These are phyloP conservation scores for Cacoxenus indagator DNA, from an alignment of 2,888 invertebrate genomes.

Conservation along the genomic window DNA sequence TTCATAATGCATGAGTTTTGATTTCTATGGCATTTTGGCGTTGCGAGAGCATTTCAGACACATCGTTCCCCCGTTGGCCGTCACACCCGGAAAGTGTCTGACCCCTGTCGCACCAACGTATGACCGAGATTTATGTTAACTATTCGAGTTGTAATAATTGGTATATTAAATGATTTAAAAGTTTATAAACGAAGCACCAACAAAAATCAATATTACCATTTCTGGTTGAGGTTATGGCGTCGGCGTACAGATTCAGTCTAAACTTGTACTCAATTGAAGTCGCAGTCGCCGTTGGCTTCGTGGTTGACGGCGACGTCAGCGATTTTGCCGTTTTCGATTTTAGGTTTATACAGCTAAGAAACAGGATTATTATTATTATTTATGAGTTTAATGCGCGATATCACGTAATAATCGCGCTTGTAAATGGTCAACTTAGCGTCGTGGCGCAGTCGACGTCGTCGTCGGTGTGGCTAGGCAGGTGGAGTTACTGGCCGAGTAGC, in stretches of 20 bases:
- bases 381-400: constrained; percentile 58
- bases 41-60: background rate
- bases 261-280: background rate
- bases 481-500: background rate
- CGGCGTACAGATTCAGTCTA: background rate
- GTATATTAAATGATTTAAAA: constrained; percentile 70
- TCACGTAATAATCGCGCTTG: constrained; percentile 64
- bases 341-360: constrained; percentile 32
- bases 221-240: constrained; percentile 8
- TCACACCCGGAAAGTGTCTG: constrained; percentile 1
- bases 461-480: background rate
- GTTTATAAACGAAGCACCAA: constrained; percentile 51
- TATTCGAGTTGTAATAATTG: constrained; percentile 69
- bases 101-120: constrained; percentile 1
- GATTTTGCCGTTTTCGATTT: constrained; percentile 32
- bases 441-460: background rate
- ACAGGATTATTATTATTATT: constrained; percentile 61
- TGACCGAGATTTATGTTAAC: constrained; percentile 66
- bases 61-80: background rate
- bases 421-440: constrained; percentile 54
- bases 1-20: constrained; percentile 66
- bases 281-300: background rate
- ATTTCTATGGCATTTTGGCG: constrained; percentile 47
- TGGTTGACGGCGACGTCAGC: background rate
- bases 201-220: constrained; percentile 55